Evolutionary conservation across 1,140 invertebrate species (phyloP).

Genomic region (Nebria ingens): DNA sequence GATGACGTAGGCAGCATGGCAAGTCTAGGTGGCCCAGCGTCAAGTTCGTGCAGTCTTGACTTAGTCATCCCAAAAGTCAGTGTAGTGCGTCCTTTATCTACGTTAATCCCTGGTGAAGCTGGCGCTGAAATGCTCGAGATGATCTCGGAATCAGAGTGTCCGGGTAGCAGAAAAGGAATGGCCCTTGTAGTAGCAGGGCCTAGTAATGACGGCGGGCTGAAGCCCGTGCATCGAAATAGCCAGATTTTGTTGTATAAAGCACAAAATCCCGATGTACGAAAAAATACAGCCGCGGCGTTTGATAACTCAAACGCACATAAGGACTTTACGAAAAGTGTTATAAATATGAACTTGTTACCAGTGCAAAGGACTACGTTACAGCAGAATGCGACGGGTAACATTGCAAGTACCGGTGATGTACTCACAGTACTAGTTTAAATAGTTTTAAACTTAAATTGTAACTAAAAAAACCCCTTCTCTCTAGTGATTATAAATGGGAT

Average conservation of each 20-base stretch:
- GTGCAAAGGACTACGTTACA: conserved; percentile 23
- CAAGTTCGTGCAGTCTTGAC: conserved; percentile 27
- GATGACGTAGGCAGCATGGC: conserved; percentile 38
- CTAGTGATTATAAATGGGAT: background rate
- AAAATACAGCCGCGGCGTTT: conserved; percentile 62
- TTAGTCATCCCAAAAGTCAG: conserved; percentile 37
- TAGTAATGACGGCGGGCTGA: conserved; percentile 30
- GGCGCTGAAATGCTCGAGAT: conserved; percentile 51
- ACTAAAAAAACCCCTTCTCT: background rate
- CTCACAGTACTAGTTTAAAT: conserved; percentile 33
- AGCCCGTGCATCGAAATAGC: conserved; percentile 41
- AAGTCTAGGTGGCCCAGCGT: conserved; percentile 26
- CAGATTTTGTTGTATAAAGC: conserved; percentile 60
- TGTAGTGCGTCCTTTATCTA: conserved; percentile 47
- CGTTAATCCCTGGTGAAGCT: conserved; percentile 32
- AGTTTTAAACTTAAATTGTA: too few relatives aligned
- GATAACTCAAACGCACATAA: conserved; percentile 58
- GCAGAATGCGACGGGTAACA: background rate
- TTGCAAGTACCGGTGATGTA: conserved; percentile 28
- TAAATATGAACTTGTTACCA: conserved; percentile 36
- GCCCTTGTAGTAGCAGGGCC: conserved; percentile 28
- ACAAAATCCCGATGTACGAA: conserved; percentile 63
- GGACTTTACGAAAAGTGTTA: conserved; percentile 64
- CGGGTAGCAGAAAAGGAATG: conserved; percentile 31
- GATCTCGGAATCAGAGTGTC: conserved; percentile 45